phyloP scores from a whole-genome alignment of 1,140 invertebrate species.

The Dysdera silvatica region DNA sequence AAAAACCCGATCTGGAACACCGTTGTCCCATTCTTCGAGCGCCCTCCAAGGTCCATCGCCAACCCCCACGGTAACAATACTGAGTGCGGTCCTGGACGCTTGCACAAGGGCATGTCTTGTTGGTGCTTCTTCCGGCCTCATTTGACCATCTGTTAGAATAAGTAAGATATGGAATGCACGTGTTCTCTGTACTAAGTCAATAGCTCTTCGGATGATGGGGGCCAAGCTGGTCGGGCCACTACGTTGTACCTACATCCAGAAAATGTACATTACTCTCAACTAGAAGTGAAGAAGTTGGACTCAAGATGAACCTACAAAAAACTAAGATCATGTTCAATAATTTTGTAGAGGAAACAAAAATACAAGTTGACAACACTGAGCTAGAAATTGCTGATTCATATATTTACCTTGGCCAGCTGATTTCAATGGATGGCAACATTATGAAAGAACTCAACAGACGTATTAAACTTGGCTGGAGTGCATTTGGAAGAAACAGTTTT shows the following conservation, averaged over 20 bases:
- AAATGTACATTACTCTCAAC: too few species aligned
- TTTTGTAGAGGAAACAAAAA: too few species aligned
- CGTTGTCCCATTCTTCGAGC: slow-evolving; percentile 51
- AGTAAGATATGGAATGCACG: slow-evolving; percentile 49
- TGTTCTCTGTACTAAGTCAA: slow-evolving; percentile 9
- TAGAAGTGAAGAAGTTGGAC: too few species aligned
- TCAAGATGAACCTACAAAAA: too few species aligned
- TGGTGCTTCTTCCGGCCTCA: slow-evolving; percentile 45
- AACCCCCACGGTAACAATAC: slow-evolving; percentile 53
- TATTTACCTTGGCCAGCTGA: too few species aligned
- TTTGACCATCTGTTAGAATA: slow-evolving; percentile 51
- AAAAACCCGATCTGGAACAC: slow-evolving; percentile 48
- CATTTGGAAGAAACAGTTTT: too few species aligned
- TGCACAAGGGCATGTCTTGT: slow-evolving; percentile 46
- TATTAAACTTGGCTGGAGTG: too few species aligned
- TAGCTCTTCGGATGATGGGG: slow-evolving; percentile 18
- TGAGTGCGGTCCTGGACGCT: slow-evolving; percentile 49
- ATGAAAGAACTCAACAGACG: too few species aligned
- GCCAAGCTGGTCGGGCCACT: slow-evolving; percentile 24
- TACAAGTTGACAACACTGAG: too few species aligned
- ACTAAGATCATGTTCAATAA: too few species aligned
- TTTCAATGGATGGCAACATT: too few species aligned
- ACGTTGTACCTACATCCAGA: slow-evolving; percentile 23
- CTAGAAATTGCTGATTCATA: too few species aligned
- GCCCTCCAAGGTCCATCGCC: slow-evolving; percentile 53